Evolutionary conservation across 2,888 invertebrate genomes (phyloP).

Genomic region (Himalopsyche japonica): DNA sequence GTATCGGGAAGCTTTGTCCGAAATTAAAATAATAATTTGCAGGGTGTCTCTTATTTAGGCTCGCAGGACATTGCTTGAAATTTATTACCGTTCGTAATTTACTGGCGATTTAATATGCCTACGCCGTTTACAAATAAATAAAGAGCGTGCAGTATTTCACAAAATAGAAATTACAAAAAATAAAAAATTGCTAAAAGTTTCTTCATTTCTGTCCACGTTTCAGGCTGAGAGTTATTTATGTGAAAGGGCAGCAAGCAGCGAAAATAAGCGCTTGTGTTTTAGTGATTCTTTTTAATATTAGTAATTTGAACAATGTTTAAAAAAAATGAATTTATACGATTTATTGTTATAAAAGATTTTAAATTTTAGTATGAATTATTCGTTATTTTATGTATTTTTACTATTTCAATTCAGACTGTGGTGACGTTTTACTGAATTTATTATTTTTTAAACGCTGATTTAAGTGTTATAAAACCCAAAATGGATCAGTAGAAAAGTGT

Average conservation of each 20-base stretch:
- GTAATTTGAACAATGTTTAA: not conserved
- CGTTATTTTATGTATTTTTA: too few species aligned
- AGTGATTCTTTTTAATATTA: not conserved
- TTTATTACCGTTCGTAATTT: conserved; percentile 24
- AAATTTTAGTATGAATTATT: too few species aligned
- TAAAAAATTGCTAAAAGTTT: not conserved
- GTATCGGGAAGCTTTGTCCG: not conserved
- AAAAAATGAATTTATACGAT: too few species aligned
- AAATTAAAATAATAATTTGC: not conserved
- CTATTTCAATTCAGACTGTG: too few species aligned
- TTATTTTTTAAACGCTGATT: too few species aligned
- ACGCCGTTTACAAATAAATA: conserved; percentile 21
- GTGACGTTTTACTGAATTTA: too few species aligned
- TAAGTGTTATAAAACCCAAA: too few species aligned
- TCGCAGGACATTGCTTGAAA: not conserved
- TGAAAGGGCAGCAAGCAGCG: not conserved
- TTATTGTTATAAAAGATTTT: too few species aligned
- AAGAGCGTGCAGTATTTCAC: not conserved
- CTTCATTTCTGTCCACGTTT: not conserved
- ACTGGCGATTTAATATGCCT: conserved; percentile 29
- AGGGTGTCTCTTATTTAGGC: not conserved
- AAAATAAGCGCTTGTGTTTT: not conserved
- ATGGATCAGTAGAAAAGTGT: too few species aligned
- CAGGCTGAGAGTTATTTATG: not conserved
- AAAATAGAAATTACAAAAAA: not conserved